phyloP scores from a whole-genome alignment of 2,888 invertebrate species.

The Belgica antarctica region DNA sequence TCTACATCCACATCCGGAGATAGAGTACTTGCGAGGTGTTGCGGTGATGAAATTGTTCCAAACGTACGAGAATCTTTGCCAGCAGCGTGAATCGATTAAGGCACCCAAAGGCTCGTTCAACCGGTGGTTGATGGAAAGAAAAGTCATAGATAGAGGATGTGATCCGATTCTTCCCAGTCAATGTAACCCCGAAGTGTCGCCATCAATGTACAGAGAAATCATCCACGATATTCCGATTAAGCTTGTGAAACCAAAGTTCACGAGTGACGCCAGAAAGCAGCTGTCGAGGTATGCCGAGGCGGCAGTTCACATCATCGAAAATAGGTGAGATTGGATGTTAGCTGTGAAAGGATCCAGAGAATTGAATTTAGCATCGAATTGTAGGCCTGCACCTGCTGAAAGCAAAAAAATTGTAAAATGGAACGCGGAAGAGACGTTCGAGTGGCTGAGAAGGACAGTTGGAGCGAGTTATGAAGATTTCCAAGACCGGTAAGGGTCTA shows the following conservation, averaged over 20 bases:
- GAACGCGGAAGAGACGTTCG: slow-evolving; percentile 97
- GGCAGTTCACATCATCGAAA: slow-evolving; percentile 94
- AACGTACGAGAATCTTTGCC: slow-evolving; percentile 91
- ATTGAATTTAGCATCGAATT: not conserved
- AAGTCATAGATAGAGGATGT: slow-evolving; percentile 83
- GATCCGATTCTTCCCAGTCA: slow-evolving; percentile 90
- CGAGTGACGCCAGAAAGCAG: slow-evolving; percentile 93
- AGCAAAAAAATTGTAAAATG: slow-evolving; percentile 96
- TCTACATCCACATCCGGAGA: slow-evolving; percentile 91
- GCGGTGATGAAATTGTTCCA: slow-evolving; percentile 80
- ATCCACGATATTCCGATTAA: slow-evolving; percentile 98
- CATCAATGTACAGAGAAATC: slow-evolving; percentile 94
- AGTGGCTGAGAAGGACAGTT: slow-evolving; percentile 88
- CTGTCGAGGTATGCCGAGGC: slow-evolving; percentile 92
- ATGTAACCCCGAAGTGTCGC: slow-evolving; percentile 88
- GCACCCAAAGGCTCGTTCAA: slow-evolving; percentile 96
- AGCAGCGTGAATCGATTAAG: slow-evolving; percentile 88
- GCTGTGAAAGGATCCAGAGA: not conserved
- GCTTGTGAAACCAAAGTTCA: slow-evolving; percentile 90
- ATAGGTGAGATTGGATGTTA: not conserved
- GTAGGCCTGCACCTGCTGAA: slow-evolving; percentile 82
- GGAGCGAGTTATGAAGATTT: slow-evolving; percentile 94
- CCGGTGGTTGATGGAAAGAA: slow-evolving; percentile 93
- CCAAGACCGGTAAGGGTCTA: slow-evolving; percentile 58
- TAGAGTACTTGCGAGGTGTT: slow-evolving; percentile 81